phyloP scores from a whole-genome alignment of 2,888 invertebrate genomes.

The Macrophya annulata region DNA sequence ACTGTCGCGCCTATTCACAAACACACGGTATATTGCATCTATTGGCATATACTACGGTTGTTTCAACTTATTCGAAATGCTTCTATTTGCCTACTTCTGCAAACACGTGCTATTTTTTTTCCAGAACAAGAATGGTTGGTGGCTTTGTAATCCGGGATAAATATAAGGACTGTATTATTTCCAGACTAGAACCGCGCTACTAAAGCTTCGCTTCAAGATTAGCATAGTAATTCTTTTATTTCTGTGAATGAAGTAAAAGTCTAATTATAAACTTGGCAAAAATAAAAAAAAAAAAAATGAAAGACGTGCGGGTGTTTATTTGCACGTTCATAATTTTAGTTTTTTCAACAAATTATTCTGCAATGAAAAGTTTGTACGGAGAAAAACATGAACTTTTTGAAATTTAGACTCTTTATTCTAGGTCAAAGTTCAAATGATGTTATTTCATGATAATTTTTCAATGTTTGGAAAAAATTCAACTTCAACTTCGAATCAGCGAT shows the following conservation, averaged over 20 bases:
- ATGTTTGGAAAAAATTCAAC: not conserved
- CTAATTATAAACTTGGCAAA: slow-evolving; percentile 4
- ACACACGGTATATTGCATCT: too few relatives aligned
- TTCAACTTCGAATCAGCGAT: not conserved
- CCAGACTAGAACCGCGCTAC: not conserved
- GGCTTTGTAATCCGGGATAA: not conserved
- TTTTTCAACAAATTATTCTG: not conserved
- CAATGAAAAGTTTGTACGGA: not conserved
- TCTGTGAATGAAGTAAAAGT: not conserved
- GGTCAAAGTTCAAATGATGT: not conserved
- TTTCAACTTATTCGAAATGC: not conserved
- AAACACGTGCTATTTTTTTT: slow-evolving; percentile 1
- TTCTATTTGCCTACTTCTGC: not conserved
- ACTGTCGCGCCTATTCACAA: too few relatives aligned
- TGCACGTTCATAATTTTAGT: not conserved
- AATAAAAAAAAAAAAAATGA: not conserved
- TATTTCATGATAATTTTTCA: not conserved
- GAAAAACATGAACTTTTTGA: too few relatives aligned
- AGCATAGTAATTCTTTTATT: not conserved
- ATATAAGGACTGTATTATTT: slow-evolving; percentile 12
- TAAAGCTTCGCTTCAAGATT: slow-evolving; percentile 3
- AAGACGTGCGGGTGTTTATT: not conserved
- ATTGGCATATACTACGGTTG: not conserved
- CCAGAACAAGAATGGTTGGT: not conserved
- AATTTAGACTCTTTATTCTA: not conserved